Evolutionary conservation across 2,797 vertebrate species (phyloP), one percentile per base, ranked within the genome.

Genomic region (Sebastiscus tertius): DNA sequence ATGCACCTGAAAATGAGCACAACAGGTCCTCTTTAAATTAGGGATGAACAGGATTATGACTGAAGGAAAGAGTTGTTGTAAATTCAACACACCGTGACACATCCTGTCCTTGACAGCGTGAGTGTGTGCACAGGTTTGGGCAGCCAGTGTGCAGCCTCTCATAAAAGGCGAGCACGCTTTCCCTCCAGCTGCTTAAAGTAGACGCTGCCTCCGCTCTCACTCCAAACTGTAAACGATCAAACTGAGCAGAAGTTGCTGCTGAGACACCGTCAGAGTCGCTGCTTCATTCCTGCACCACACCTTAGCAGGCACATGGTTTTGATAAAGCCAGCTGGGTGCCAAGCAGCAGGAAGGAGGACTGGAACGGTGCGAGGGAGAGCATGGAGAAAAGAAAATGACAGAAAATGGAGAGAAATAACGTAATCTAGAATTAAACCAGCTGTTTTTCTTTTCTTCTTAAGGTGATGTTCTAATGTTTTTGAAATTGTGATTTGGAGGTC

Each of bases 401-500:
- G 36, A 26, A 63, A 7, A 72, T 33, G 24, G 58, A 71, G 58
- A 49, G 49, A 63, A 75, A 78, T 5, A 63, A 10, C 9, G 12
- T 58, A 58, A 75, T 83, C 58, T 69, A 70, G 80, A 86, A 77
- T 79, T 7, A 70, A 75, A 73, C 56, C 55, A 56, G 56, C 65
- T 78, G 64, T 74, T 58, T 69, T 63, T 16, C 34, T 59, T 81
- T 68, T 77, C 16, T 59, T n/a, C 59, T 73, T 86, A 52, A 71
- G 82, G 68, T 77, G 78, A 67, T 81, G 87, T 81, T 91, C 73
- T 74, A 72, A 83, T 83, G 77, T 78, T 63, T 81, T 84, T 39
- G 60, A 80, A 88, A 86, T 78, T 72, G 79, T 67, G 59, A 80
- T 87, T 89, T 84, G 72, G 73, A 84, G 89, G 89, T 90, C 86